Conservation (phyloP, 2,888 invertebrate species). For the Pammene aurita region DNA sequence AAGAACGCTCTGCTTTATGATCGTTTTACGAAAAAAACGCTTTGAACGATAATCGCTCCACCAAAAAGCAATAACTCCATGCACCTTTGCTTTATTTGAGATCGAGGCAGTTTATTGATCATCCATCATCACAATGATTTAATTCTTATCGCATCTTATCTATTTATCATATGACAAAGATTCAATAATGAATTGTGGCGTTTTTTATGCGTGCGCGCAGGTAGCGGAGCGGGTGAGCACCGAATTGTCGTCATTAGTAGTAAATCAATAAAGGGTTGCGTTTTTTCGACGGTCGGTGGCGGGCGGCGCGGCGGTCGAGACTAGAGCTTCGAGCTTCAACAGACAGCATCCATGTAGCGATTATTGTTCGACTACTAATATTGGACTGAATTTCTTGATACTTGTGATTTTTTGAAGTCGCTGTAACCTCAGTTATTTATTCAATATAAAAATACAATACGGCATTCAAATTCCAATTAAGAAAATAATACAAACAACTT, state of each 20-base stretch:
- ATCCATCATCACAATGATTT: not conserved
- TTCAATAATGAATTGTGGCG: slow-evolving; percentile 1
- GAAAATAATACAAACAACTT: too few relatives aligned
- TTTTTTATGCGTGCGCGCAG: slow-evolving; percentile 15
- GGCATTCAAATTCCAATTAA: too few relatives aligned
- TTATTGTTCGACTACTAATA: slow-evolving; percentile 20
- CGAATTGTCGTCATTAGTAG: slow-evolving; percentile 56
- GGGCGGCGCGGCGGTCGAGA: slow-evolving; percentile 12
- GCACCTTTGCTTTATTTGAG: too few relatives aligned
- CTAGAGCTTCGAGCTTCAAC: not conserved
- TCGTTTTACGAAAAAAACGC: too few relatives aligned
- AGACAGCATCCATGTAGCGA: slow-evolving; percentile 5
- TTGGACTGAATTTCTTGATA: slow-evolving; percentile 40
- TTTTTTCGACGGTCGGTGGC: slow-evolving; percentile 43
- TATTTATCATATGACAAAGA: slow-evolving; percentile 10
- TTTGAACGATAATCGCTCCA: too few relatives aligned
- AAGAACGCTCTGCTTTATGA: too few relatives aligned
- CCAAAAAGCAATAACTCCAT: too few relatives aligned
- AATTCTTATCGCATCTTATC: not conserved
- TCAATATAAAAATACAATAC: too few relatives aligned
- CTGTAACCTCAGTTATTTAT: too few relatives aligned
- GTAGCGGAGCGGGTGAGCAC: slow-evolving; percentile 43
- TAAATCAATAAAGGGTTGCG: slow-evolving; percentile 70
- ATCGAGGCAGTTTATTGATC: not conserved
- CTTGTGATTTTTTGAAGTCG: not conserved